Evolutionary conservation across 2,888 invertebrate species (phyloP).

Genomic region (Hirudinaria manillensis): DNA sequence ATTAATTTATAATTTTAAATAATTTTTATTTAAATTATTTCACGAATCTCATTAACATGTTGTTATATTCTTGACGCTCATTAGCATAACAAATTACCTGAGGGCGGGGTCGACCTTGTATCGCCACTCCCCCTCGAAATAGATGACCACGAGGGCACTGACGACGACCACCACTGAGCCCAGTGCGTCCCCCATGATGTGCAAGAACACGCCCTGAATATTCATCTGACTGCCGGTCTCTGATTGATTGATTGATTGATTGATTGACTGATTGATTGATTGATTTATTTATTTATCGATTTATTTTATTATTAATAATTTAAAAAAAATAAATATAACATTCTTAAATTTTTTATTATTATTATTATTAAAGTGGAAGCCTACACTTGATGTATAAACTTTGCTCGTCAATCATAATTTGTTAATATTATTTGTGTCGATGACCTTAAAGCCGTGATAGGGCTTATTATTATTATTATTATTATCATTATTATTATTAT

Average conservation of each 20-base stretch:
- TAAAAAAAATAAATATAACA: neutral
- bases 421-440: too few relatives aligned
- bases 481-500: too few relatives aligned
- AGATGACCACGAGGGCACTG: conserved; percentile 70
- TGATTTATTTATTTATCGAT: too few relatives aligned
- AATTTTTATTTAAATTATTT: neutral
- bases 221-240: conserved; percentile 72
- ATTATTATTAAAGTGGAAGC: too few relatives aligned
- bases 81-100: conserved; percentile 49
- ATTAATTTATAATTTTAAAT: neutral
- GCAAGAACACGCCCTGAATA: conserved; percentile 99
- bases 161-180: conserved; percentile 86
- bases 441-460: too few relatives aligned
- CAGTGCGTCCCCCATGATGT: conserved; percentile 90
- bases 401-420: too few relatives aligned
- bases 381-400: too few relatives aligned
- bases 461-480: too few relatives aligned
- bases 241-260: neutral
- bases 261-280: neutral
- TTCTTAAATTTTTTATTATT: neutral
- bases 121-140: conserved; percentile 62
- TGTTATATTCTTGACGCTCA: too few relatives aligned
- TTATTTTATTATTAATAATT: neutral
- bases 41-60: neutral
- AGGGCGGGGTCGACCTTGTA: conserved; percentile 89